A percentile compares a stretch with the other conserved stretches of the same genome.
Conservation (phyloP, 1,140 invertebrate species). For the Nymphalis io region DNA sequence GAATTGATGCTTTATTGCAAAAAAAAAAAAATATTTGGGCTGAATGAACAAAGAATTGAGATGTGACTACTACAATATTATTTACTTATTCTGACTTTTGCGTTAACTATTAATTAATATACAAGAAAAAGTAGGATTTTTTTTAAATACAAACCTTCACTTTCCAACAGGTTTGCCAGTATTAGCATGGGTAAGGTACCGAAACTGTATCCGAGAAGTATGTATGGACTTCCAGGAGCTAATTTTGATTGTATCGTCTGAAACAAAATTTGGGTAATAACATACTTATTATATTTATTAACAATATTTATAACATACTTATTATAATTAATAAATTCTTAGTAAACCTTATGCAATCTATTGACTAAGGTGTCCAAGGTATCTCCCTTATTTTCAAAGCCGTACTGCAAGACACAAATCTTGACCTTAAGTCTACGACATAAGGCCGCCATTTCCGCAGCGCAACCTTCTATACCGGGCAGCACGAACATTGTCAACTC, state of each 20-base stretch:
- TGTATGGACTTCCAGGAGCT: conserved; percentile 83
- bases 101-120: no score
- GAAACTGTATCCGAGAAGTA: conserved; percentile 85
- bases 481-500: conserved; percentile 84
- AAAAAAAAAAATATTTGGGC: no score
- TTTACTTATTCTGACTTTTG: no score
- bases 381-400: conserved; percentile 55
- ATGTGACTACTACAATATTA: no score
- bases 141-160: conserved; percentile 61
- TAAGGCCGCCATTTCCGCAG: conserved; percentile 82
- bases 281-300: no score
- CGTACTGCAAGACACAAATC: conserved; percentile 84
- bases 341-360: no score
- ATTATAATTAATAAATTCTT: no score
- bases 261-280: no score
- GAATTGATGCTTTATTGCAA: no score
- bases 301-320: no score
- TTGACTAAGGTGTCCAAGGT: conserved; percentile 43
- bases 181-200: conserved; percentile 82
- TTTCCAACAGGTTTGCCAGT: conserved; percentile 81
- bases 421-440: conserved; percentile 83
- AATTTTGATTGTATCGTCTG: conserved; percentile 68
- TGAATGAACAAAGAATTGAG: no score
- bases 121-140: neutral
- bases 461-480: conserved; percentile 90